Base-by-base conservation (phyloP, 2,888 invertebrate species). In the Lasioglossum malachurum region DNA sequence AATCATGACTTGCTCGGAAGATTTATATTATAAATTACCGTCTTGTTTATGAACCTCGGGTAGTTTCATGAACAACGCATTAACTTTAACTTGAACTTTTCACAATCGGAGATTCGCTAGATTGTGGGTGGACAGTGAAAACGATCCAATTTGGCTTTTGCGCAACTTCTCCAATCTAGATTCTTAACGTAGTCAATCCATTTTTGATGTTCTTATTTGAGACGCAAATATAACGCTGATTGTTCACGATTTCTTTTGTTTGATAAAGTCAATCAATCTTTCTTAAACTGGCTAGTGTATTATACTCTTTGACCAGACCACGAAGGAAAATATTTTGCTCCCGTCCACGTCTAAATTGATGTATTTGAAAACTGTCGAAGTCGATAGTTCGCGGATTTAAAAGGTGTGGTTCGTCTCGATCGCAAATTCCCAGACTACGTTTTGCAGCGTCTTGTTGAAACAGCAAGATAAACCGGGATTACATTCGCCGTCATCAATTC, bases 401-500 rank as follows among this genome's bases (percentile, higher is more conserved):
- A 8, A 35, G 31, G 19, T 31, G 10, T 12, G 38, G 1, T 10
- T 38, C 7, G 19, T 10, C 35, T 7, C 8, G 19, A 19, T 12
- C 38, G 16, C 23, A 5, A n/a, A 19, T 44, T 8, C 35, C 67
- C 4, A 5, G 38, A 19, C 57, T 44, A 31, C n/a, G 10, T 49
- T 16, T 19, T 27, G 38, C 38, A 4, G 7, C 27, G 14, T 64
- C 35, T 23, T 8, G 12, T 69, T 19, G 10, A 69, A 38, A 38
- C 41, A 23, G 4, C 38, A 19, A 80, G 53, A n/a, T 27, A 38
- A 38, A 35, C 23, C 23, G 4, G 46, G 10, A 46, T 73, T 3
- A 44, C 64, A 67, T 16, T 41, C 14, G 38, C 53, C n/a, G 41
- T 57, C 75, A n/a, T 80, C 53, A 69, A 69, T 75, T 31, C 16